Conservation (phyloP, 2,797 vertebrate species). For the Phoebastria nigripes region DNA sequence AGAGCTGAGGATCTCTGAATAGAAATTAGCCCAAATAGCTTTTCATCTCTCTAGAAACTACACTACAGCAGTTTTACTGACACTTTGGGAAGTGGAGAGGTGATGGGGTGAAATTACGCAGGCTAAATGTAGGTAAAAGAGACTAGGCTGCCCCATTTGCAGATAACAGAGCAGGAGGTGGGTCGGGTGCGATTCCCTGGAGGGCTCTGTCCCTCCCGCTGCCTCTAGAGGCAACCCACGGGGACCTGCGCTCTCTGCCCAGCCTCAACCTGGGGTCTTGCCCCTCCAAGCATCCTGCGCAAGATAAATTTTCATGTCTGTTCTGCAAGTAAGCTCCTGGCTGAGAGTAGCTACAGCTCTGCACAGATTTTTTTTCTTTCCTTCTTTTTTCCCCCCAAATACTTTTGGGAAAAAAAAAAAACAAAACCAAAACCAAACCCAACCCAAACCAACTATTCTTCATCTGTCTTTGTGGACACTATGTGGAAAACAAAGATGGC, state of each 20-base stretch:
- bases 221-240: not conserved
- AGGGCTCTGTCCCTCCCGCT: not conserved
- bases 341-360: not conserved
- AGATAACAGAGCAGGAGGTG: not conserved
- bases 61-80: not conserved
- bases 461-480: not conserved
- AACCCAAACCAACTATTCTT: not conserved
- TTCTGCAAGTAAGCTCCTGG: not conserved
- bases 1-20: not conserved
- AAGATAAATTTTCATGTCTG: not conserved
- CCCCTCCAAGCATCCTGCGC: accelerated
- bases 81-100: not conserved
- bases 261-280: accelerated
- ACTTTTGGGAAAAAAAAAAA: not conserved
- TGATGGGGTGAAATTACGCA: not conserved
- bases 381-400: not conserved
- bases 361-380: not conserved
- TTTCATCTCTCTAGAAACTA: not conserved
- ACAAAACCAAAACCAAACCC: not conserved
- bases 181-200: not conserved
- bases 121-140: not conserved
- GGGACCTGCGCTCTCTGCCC: not conserved
- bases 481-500: not conserved
- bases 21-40: not conserved
- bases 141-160: not conserved